phyloP scores from a whole-genome alignment of 2,797 vertebrate species.

The Lates japonicus region DNA sequence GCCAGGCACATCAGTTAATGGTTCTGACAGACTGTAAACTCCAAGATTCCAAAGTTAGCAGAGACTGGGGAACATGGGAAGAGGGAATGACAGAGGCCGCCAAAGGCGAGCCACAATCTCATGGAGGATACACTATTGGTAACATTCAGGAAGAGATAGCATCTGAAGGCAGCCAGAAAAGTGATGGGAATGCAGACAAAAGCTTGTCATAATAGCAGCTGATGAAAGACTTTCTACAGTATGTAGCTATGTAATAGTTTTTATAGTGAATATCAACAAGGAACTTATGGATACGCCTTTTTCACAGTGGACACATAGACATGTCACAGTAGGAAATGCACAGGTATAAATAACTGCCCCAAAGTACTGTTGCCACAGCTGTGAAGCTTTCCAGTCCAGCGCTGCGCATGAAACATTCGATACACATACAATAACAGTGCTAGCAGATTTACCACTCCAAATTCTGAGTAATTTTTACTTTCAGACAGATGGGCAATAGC shows the following conservation, averaged over 20 bases:
- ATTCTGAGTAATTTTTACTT: too few relatives aligned
- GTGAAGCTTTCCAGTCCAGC: too few relatives aligned
- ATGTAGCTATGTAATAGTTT: neutral
- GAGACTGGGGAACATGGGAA: constrained; percentile 24
- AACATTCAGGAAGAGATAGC: constrained; percentile 39
- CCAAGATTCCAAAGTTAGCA: constrained; percentile 28
- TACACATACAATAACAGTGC: too few relatives aligned
- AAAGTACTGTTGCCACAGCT: neutral
- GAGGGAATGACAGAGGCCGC: constrained; percentile 30
- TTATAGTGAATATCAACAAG: neutral
- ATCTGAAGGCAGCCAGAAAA: constrained; percentile 42
- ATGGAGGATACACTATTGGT: constrained; percentile 37
- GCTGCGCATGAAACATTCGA: too few relatives aligned
- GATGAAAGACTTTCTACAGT: neutral
- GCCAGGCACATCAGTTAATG: constrained; percentile 35
- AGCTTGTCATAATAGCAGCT: neutral
- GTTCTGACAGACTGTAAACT: constrained; percentile 19
- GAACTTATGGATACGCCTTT: neutral
- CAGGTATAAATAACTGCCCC: neutral
- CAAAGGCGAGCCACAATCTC: constrained; percentile 18
- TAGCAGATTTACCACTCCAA: too few relatives aligned
- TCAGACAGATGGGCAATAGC: too few relatives aligned
- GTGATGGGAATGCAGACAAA: constrained; percentile 15
- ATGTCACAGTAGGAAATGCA: neutral
- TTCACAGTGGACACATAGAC: neutral